phyloP scores from a whole-genome alignment of 2,113 vertebrate genomes.

The Cygnus atratus region DNA sequence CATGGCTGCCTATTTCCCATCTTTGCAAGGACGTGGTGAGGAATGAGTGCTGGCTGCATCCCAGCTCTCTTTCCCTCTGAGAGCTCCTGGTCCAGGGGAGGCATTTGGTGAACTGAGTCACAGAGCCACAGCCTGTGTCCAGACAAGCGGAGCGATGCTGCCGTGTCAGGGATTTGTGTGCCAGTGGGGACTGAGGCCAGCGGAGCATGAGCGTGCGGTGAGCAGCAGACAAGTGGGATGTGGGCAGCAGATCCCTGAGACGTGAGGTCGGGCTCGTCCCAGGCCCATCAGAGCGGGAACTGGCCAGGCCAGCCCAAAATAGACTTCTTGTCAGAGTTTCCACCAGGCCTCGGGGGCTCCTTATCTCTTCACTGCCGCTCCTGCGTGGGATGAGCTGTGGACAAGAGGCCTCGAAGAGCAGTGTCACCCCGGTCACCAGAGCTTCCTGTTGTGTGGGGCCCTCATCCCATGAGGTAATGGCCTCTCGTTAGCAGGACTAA shows the following conservation, averaged over 20 bases:
- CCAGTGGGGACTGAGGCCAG: fast-evolving
- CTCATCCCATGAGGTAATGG: fast-evolving
- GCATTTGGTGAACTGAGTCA: not conserved
- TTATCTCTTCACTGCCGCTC: constrained; percentile 7
- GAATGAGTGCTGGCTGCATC: not conserved
- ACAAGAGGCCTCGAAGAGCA: not conserved
- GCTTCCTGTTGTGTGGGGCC: not conserved
- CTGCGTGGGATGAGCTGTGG: not conserved
- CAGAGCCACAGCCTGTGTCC: fast-evolving
- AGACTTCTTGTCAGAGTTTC: constrained; percentile 21
- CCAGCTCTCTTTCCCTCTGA: not conserved
- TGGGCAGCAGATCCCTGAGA: not conserved
- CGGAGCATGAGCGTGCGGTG: fast-evolving
- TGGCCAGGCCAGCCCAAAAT: constrained; percentile 24
- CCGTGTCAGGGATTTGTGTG: fast-evolving
- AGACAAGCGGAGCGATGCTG: fast-evolving
- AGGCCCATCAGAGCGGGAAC: not conserved
- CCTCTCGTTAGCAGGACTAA: not conserved
- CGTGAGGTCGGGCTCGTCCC: not conserved
- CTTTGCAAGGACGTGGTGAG: not conserved
- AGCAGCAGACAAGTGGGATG: not conserved
- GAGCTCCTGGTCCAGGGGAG: not conserved
- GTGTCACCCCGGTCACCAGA: not conserved
- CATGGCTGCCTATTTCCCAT: not conserved
- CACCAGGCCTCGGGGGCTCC: not conserved